Conservation (phyloP, 2,113 vertebrate species). For the Laticauda colubrina region DNA sequence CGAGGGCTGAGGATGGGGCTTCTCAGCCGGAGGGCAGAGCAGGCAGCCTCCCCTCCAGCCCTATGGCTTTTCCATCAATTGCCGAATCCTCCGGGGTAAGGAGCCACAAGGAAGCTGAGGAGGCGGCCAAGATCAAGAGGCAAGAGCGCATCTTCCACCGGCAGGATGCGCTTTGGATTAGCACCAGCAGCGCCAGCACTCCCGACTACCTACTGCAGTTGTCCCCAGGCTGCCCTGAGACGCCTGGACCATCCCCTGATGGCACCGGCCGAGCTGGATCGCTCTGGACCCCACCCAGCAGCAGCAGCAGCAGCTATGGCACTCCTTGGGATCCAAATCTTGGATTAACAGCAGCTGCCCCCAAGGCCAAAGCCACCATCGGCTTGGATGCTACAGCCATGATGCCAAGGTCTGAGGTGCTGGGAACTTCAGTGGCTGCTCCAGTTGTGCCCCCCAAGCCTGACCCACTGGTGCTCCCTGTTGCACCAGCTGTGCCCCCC, state of each 20-base stretch:
- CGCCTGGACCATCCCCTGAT: slow-evolving; percentile 19
- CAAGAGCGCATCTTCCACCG: slow-evolving; percentile 71
- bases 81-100: slow-evolving; percentile 38
- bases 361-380: neutral
- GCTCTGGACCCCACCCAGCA: neutral
- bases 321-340: neutral
- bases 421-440: neutral
- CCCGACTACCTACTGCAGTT: slow-evolving; percentile 47
- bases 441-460: slow-evolving; percentile 1
- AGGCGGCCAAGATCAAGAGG: slow-evolving; percentile 63
- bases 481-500: neutral
- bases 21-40: slow-evolving; percentile 31
- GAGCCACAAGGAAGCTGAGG: slow-evolving; percentile 41
- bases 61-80: neutral
- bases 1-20: slow-evolving; percentile 23
- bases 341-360: neutral
- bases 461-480: neutral
- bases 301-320: neutral
- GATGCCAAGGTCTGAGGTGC: neutral
- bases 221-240: slow-evolving; percentile 1
- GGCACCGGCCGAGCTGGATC: neutral
- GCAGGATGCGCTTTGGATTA: slow-evolving; percentile 75
- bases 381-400: neutral
- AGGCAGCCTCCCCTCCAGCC: neutral
- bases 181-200: slow-evolving; percentile 63